A percentile compares a stretch with the other conserved stretches of the same genome.
phyloP scores from a whole-genome alignment of 1,140 invertebrate genomes.

The Drosophila kepulauana region DNA sequence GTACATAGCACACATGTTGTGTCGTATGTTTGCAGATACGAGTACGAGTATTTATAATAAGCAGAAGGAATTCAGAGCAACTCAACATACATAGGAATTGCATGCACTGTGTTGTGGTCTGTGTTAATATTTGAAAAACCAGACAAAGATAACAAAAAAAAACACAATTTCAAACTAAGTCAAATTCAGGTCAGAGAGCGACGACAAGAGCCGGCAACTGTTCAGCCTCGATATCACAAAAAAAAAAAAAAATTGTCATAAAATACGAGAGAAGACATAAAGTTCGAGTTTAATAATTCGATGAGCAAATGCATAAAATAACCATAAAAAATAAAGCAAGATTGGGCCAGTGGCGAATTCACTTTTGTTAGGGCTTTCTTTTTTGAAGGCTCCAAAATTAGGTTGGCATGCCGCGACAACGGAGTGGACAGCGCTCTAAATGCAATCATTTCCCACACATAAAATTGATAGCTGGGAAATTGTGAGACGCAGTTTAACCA shows the following conservation, averaged over 20 bases:
- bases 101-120: conserved; percentile 32
- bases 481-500: conserved; percentile 17
- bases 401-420: background rate
- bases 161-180: conserved; percentile 9
- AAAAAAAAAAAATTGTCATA: conserved; percentile 53
- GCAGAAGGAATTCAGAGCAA: conserved; percentile 28
- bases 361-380: background rate
- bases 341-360: conserved; percentile 18
- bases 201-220: conserved; percentile 12
- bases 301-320: conserved; percentile 70
- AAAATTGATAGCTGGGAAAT: conserved; percentile 24
- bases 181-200: conserved; percentile 37
- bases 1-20: conserved; percentile 16
- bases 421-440: conserved; percentile 1
- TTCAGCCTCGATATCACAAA: conserved; percentile 15
- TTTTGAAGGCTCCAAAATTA: background rate
- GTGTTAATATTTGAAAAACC: conserved; percentile 50
- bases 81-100: conserved; percentile 32
- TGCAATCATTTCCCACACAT: conserved; percentile 49
- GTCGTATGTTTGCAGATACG: conserved; percentile 9
- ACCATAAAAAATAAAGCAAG: conserved; percentile 50
- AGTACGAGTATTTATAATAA: conserved; percentile 39
- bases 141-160: conserved; percentile 13
- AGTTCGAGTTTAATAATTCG: conserved; percentile 52
- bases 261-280: conserved; percentile 25